Evolutionary conservation across 2,113 vertebrate species (phyloP).

Genomic region (Serinus canaria): DNA sequence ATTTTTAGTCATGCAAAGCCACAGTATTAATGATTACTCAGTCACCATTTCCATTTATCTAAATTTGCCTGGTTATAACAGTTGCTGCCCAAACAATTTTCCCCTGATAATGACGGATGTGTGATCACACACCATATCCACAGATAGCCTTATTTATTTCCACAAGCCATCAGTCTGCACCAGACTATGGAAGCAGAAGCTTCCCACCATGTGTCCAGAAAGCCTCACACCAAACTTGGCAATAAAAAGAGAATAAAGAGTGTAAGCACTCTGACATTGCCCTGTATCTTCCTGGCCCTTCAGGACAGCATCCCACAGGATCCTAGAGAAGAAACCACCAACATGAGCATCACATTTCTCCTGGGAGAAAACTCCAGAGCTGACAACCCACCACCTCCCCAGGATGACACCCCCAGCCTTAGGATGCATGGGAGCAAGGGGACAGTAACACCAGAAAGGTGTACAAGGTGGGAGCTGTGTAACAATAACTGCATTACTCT

Average conservation of each 20-base stretch:
- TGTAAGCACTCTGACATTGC: background rate
- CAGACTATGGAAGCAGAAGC: background rate
- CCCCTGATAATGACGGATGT: conserved; percentile 27
- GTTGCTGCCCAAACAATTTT: conserved; percentile 13
- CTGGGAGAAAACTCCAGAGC: background rate
- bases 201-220: background rate
- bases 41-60: background rate
- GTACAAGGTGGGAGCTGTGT: background rate
- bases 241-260: background rate
- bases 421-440: background rate
- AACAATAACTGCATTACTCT: background rate
- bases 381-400: background rate
- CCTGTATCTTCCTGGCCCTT: background rate
- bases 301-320: background rate
- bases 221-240: background rate
- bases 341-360: background rate
- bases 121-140: background rate
- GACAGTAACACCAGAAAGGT: background rate
- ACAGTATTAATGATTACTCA: conserved; percentile 3
- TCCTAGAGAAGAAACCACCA: background rate
- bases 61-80: conserved; percentile 28
- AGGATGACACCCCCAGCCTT: background rate
- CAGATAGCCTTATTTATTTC: background rate
- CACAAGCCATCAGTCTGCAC: background rate
- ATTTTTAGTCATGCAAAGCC: background rate